Base-by-base conservation (phyloP, 1,140 invertebrate genomes). In the Microvelia longipes region DNA sequence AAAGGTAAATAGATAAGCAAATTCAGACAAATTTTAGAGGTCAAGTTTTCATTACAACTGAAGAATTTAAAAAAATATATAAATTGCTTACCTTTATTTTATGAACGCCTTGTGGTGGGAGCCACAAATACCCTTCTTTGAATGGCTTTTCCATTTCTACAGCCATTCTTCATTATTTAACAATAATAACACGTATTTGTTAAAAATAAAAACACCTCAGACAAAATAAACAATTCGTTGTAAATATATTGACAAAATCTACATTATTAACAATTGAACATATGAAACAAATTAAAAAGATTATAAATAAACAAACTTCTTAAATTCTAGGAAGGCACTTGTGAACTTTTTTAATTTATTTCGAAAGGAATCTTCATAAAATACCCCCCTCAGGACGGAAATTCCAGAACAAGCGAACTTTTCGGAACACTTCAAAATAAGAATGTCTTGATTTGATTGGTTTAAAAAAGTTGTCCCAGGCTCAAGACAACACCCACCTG, bases 41-140 rank as follows among this genome's bases (percentile, higher is more conserved):
- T n/a, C n/a, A n/a, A n/a, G n/a, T n/a, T n/a, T n/a, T n/a, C n/a
- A n/a, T n/a, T n/a, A n/a, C n/a, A n/a, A n/a, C n/a, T n/a, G n/a
- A n/a, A n/a, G n/a, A n/a, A n/a, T n/a, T n/a, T n/a, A n/a, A n/a
- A n/a, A n/a, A n/a, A n/a, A n/a, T n/a, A n/a, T n/a, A n/a, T n/a
- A n/a, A n/a, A n/a, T n/a, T n/a, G n/a, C 35, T 19, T 77, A 84
- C 82, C 81, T 83, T 83, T 71, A 83, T 77, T 68, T 50, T 50
- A 5, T 83, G 81, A 75, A 83, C 83, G 76, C 86, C 86, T 75
- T 86, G 86, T 71, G 87, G 85, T 71, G 87, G 88, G 77, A 89
- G 82, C 73, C 86, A 79, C 72, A 90, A 81, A 78, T 83, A 83
- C 74, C 88, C 88, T 77, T 84, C 83, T 76, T 85, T 83, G 63